Base-by-base conservation (phyloP, 2,888 invertebrate species). In the Orthosia incerta region DNA sequence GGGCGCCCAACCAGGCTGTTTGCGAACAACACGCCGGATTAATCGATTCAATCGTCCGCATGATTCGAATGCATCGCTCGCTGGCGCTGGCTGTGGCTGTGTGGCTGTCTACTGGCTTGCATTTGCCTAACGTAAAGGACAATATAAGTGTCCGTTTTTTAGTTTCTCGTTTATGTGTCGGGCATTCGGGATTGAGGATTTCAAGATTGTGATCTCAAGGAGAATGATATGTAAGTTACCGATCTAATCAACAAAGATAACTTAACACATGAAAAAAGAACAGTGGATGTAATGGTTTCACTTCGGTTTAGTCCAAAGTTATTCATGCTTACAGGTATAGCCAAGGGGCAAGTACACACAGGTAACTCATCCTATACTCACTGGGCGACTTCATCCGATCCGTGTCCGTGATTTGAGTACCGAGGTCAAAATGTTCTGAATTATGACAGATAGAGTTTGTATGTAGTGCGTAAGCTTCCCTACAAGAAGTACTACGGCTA, bases 11-110 rank as follows among this genome's bases (percentile, higher is more conserved):
- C 84, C 86, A 75, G 87, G 82, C 87, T 91, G 91, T 93, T 91
- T 91, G 93, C 88, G 85, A 89, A 91, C 91, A 89, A 88, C 86
- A 76, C 86, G 89, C 84, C 89, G 89, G 91, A 93, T 93, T 93
- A 93, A 93, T 93, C 92, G 91, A 91, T 91, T 90, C 91, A 91
- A 93, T 93, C 92, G 91, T 84, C 87, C 88, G 91, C 90, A 91
- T 93, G 89, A 93, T 92, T 92, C 89, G 90, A 88, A 90, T 92
- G 89, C 89, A 90, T 88, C 88, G 86, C 88, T 88, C 74, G 72
- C 72, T 80, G 79, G 39, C 39, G 0, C 39, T 39, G 39, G 39
- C 39, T 39, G 39, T 39, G 39, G 75, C 67, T 70, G 63, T 71
- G 62, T 74, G 56, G 74, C 66, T 71, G 64, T 71, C 70, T 71